Evolutionary conservation across 2,113 vertebrate genomes (phyloP), one percentile per base, ranked within the genome.

Genomic region (Lontra canadensis): DNA sequence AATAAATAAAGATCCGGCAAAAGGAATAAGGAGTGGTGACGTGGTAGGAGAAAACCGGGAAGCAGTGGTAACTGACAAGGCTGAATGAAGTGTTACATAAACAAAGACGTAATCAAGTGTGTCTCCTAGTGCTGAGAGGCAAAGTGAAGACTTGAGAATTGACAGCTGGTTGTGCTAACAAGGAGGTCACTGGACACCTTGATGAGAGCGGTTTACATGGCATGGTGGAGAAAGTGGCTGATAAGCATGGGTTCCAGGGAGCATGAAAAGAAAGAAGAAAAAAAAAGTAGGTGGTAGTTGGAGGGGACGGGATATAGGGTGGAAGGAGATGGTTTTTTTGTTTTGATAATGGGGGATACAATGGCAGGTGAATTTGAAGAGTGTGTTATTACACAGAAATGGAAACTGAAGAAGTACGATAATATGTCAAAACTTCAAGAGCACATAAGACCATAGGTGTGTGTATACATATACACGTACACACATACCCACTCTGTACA

Each of bases 311-410:
- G 31, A 87, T 63, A 87, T 17, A 73, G 49, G 23, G 52, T 87
- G 9, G 34, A 78, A 89, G 52, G 49, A 95, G 29, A 31, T 81
- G 73, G 18, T 76, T 76, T 57, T 44, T 80, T 59, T 92, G 21
- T 79, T 83, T 93, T 84, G 26, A 67, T 88, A 49, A 83, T 2
- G 0, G 44, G 44, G 88, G 29, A 79, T 67, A 84, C 15, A 59
- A 88, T 34, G 89, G 26, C 18, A 95, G 39, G 11, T 49, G 88
- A 93, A 84, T 74, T 14, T 67, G 14, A 90, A 97, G 73, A 90
- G 20, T 11, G 90, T 57, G 55, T 42, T 1, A 6, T 39, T 61
- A 89, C 80, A 84, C 20, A 92, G 94, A 96, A 94, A 89, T 61
- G 25, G 59, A 61, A 94, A 81, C 39, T 59, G 17, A 96, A 90